Base-by-base conservation (phyloP, 1,140 invertebrate species). In the Euwallacea similis region DNA sequence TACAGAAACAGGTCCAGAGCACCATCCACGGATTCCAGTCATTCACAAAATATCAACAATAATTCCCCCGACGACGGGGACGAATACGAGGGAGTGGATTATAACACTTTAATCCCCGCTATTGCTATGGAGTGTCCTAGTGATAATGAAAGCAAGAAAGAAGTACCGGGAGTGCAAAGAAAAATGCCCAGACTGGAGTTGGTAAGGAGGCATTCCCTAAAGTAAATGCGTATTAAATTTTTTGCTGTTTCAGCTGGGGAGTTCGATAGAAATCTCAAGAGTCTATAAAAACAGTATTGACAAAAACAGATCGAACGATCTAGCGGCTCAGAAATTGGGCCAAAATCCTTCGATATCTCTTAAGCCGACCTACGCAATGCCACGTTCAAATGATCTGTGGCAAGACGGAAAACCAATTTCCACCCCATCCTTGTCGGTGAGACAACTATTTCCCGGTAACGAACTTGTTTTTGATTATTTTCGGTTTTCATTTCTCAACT, bases 391-490 rank as follows among this genome's bases (percentile, higher is more conserved):
- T 4, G 46, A 72, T 9, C 8, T 46, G 9, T 72, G 71, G 71
- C 21, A 54, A 43, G 42, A 16, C 7, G 60, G 21, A 33, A 74
- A 78, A 55, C 69, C 91, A n/a, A 89, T 90, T 46, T 67, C 89
- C 0, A 92, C 92, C 82, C 90, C 90, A 0, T 91, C 90, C 7
- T 90, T 92, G 74, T 75, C 76, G 7, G 90, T 92, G n/a, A 83
- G 91, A 21, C 91, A 91, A 74, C 81, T 92, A 7, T 91, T 92
- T 80, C 91, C 90, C 0, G 90, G 69, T 70, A 69, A 54, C 16
- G 42, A 33, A 56, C 42, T 42, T 33, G 21, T 21, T 58, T 58
- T 58, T 6, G 10, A 58, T 33, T 33, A 33, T 33, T 16, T 2
- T 33, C 7, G n/a, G 16, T 54, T 21, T 66, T 44, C 2, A 16